phyloP scores from a whole-genome alignment of 2,113 vertebrate genomes.

The Pristiophorus japonicus region DNA sequence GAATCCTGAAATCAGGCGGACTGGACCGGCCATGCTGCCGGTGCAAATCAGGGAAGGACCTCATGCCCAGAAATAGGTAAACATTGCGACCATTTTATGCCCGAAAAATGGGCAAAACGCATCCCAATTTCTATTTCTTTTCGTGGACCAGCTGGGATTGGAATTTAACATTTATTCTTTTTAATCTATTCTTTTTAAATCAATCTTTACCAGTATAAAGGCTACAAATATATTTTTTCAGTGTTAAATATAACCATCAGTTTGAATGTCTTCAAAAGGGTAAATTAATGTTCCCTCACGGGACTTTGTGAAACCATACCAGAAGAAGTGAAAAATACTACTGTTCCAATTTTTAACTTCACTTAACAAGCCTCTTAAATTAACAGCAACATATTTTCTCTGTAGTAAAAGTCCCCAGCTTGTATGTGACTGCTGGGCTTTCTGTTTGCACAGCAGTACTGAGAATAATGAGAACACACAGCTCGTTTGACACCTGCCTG shows the following conservation, averaged over 20 bases:
- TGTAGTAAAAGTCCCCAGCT: not conserved
- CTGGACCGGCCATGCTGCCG: not conserved
- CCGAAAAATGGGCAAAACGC: not conserved
- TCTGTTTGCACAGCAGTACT: not conserved
- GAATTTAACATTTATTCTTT: not conserved
- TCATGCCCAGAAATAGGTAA: not conserved
- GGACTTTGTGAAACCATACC: not conserved
- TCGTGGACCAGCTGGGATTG: not conserved
- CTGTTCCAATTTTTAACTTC: not conserved
- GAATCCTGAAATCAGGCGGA: no score
- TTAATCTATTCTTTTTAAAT: not conserved
- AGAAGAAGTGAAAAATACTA: not conserved
- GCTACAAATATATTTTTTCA: not conserved
- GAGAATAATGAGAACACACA: not conserved
- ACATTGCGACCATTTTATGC: not conserved
- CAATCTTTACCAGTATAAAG: not conserved
- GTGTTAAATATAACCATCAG: not conserved
- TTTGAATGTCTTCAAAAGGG: not conserved
- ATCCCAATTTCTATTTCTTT: not conserved
- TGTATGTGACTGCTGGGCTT: not conserved
- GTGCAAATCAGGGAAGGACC: not conserved
- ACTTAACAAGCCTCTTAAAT: not conserved
- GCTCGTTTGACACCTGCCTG: not conserved
- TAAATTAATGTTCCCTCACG: not conserved
- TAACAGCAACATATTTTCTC: not conserved